Evolutionary conservation across 2,797 vertebrate species (phyloP), one percentile per base, ranked within the genome.

Genomic region (Poecilia wingei): DNA sequence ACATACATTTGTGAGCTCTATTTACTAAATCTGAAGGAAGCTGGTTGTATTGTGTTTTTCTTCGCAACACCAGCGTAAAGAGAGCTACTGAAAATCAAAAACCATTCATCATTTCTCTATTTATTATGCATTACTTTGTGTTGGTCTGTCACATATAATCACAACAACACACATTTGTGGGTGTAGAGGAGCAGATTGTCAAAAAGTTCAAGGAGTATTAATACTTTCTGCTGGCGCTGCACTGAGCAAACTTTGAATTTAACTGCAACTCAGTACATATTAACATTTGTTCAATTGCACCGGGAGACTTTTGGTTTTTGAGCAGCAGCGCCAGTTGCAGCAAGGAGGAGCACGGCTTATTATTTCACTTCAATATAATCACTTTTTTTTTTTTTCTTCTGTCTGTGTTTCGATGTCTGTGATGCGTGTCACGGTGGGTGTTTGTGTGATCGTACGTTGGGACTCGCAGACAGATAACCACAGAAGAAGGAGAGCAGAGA

Each of bases 401-500:
- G 86, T 92, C 82, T 80, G 83, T 39, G 76, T 89, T 87, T 92
- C 10, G 20, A 28, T 89, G 84, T 89, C 22, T 90, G 82, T 92
- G 81, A 64, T 83, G 86, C 1, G 66, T 83, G 84, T 85, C 22
- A 70, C 7, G 55, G 72, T 93, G 81, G 20, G 49, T 89, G 79
- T 83, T 9, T 86, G 76, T 85, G 79, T 88, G 68, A 47, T 55
- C 22, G 68, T 57, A 45, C 14, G 66, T 88, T 87, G 79, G 91
- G 89, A 87, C 87, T 84, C 87, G 77, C 95, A 96, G 95, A 93
- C 95, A 95, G 89, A 96, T 95, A 93, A 95, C 94, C 86, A 94
- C 93, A 91, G 94, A 96, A 89, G 94, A 95, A 88, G 95, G 95
- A 87, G 95, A 96, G 71, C 94, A 95, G 90, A 95, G 92, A 92